Percentiles rank a stretch among this genome's conserved stretches.
Evolutionary conservation across 2,113 vertebrate species (phyloP).

Genomic region (Camarhynchus parvulus): DNA sequence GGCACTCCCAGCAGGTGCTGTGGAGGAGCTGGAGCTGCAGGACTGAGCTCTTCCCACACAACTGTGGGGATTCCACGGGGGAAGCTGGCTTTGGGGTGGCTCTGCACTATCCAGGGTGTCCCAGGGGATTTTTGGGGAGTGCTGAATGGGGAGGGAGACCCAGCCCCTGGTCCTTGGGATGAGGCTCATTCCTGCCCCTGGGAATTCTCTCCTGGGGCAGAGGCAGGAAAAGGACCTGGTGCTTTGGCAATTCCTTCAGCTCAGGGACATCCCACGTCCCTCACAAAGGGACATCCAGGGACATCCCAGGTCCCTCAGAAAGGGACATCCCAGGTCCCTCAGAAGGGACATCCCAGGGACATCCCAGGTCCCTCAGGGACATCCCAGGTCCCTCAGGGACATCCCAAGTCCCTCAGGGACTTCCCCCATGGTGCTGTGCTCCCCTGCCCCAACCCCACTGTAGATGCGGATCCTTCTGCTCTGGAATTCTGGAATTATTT

Average conservation of each 20-base stretch:
- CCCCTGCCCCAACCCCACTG: background rate
- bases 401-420: background rate
- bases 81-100: background rate
- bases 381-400: too few relatives aligned
- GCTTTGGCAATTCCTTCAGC: background rate
- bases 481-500: background rate
- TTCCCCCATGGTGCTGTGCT: rapidly evolving
- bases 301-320: too few relatives aligned
- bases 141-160: background rate
- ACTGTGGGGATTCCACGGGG: rapidly evolving
- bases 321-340: too few relatives aligned
- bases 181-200: background rate
- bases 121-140: background rate
- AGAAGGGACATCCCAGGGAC: too few relatives aligned
- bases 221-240: background rate
- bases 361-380: too few relatives aligned
- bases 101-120: rapidly evolving
- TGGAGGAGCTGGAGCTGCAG: background rate
- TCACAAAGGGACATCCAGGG: too few relatives aligned
- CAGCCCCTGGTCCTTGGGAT: background rate
- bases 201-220: background rate
- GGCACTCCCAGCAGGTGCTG: background rate
- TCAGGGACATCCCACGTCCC: background rate
- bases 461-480: background rate
- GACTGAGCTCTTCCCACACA: background rate